Evolutionary conservation across 2,888 invertebrate genomes (phyloP).

Genomic region (Aphodius sticticus): DNA sequence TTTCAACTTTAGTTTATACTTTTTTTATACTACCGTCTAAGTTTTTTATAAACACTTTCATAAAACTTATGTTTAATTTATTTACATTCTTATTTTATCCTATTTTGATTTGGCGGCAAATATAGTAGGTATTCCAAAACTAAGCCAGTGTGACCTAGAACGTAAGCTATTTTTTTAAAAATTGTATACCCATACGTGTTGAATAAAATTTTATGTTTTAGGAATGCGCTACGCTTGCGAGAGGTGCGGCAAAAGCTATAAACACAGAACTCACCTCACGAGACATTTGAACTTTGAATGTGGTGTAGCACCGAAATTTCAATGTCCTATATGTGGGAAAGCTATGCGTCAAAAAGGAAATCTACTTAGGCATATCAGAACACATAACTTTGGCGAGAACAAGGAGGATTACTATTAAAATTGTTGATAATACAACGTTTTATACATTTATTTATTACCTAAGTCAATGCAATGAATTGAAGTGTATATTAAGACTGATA

Average conservation of each 20-base stretch:
- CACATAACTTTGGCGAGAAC: background rate
- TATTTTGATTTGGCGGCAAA: no score
- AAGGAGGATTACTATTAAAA: background rate
- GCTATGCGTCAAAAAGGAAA: background rate
- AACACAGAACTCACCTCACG: conserved; percentile 8
- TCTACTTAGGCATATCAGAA: conserved; percentile 9
- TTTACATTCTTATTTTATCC: conserved; percentile 48
- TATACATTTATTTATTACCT: background rate
- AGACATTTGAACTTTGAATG: conserved; percentile 9
- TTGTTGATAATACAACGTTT: background rate
- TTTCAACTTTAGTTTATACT: background rate
- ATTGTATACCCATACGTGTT: no score
- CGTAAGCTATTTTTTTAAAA: no score
- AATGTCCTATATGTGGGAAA: conserved; percentile 9
- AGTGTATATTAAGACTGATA: no score
- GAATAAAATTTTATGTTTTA: conserved; percentile 36
- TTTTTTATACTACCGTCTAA: conserved; percentile 12
- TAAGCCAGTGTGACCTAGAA: no score
- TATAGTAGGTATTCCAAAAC: no score
- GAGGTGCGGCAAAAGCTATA: conserved; percentile 19
- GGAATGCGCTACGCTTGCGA: conserved; percentile 31
- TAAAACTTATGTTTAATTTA: background rate
- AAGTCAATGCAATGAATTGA: no score
- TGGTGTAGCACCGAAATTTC: conserved; percentile 14
- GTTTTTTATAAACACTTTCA: conserved; percentile 5